Evolutionary conservation across 1,140 invertebrate species (phyloP).

Genomic region (Helicoverpa armigera): DNA sequence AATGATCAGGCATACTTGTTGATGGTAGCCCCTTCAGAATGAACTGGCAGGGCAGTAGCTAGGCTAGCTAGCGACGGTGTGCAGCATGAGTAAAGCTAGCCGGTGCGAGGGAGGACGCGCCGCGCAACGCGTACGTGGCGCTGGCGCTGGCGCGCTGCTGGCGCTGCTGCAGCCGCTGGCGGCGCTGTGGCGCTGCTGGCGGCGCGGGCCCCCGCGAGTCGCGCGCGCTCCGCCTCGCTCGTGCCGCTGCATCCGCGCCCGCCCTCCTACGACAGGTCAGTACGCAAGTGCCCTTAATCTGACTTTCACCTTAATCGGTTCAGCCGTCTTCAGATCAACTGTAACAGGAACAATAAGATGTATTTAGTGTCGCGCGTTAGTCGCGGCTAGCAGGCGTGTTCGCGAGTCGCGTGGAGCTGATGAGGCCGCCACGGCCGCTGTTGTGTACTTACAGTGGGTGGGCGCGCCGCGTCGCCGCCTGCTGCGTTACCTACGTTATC

Average conservation of each 20-base stretch:
- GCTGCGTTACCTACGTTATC: slow-evolving; percentile 36
- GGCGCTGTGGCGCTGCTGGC: slow-evolving; percentile 57
- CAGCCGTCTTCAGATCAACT: not conserved
- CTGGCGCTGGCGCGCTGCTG: slow-evolving; percentile 47
- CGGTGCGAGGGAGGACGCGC: slow-evolving; percentile 64
- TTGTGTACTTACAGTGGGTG: slow-evolving; percentile 37
- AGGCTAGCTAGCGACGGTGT: not conserved
- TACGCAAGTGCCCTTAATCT: too few species aligned
- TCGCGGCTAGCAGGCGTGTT: not conserved
- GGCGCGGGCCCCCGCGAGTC: slow-evolving; percentile 29
- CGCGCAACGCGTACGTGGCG: slow-evolving; percentile 62
- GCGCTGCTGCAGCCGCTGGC: slow-evolving; percentile 62
- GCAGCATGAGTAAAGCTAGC: too few species aligned
- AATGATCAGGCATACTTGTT: too few species aligned
- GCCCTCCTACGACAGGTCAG: slow-evolving; percentile 24
- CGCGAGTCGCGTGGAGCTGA: not conserved
- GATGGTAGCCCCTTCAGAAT: too few species aligned
- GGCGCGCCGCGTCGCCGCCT: slow-evolving; percentile 15
- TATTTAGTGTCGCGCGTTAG: too few species aligned
- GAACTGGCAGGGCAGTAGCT: too few species aligned
- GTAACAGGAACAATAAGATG: too few species aligned
- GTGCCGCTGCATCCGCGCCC: slow-evolving; percentile 1
- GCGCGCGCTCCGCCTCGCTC: slow-evolving; percentile 17
- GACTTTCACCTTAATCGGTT: too few species aligned
- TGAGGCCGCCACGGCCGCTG: not conserved